phyloP scores from a whole-genome alignment of 2,888 invertebrate genomes.

The Pristionchus exspectatus region DNA sequence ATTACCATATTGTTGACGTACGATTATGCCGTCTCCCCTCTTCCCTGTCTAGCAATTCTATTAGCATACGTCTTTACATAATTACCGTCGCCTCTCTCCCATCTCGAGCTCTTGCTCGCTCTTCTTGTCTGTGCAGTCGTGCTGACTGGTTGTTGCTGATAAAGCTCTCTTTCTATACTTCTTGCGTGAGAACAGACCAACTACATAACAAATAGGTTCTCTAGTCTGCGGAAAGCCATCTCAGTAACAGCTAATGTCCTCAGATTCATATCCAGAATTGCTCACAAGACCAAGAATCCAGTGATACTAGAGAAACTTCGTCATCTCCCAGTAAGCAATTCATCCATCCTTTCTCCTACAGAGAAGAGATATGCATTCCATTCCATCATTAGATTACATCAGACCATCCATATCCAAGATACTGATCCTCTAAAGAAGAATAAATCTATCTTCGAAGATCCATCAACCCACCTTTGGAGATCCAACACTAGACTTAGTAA shows the following conservation, averaged over 20 bases:
- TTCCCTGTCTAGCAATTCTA: too few species aligned
- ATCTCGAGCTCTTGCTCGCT: too few species aligned
- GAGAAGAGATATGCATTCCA: constrained; percentile 21
- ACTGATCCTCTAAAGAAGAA: not conserved
- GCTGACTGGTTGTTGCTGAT: too few species aligned
- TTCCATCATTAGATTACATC: not conserved
- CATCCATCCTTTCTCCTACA: not conserved
- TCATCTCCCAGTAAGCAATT: not conserved
- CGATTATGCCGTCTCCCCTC: too few species aligned
- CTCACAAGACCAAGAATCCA: not conserved
- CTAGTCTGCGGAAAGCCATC: not conserved
- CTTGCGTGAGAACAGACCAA: too few species aligned
- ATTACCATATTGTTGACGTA: too few species aligned
- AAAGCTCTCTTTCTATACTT: too few species aligned
- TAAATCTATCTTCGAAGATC: not conserved
- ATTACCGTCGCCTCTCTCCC: too few species aligned
- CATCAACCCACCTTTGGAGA: not conserved
- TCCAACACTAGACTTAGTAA: not conserved
- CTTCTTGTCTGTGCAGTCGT: too few species aligned
- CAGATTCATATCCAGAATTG: not conserved
- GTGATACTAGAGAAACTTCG: not conserved
- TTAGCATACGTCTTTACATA: too few species aligned
- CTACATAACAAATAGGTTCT: too few species aligned
- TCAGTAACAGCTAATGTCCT: not conserved
- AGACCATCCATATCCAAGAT: not conserved